Evolutionary conservation across 2,888 invertebrate species (phyloP).

Genomic region (Synergus itoensis): DNA sequence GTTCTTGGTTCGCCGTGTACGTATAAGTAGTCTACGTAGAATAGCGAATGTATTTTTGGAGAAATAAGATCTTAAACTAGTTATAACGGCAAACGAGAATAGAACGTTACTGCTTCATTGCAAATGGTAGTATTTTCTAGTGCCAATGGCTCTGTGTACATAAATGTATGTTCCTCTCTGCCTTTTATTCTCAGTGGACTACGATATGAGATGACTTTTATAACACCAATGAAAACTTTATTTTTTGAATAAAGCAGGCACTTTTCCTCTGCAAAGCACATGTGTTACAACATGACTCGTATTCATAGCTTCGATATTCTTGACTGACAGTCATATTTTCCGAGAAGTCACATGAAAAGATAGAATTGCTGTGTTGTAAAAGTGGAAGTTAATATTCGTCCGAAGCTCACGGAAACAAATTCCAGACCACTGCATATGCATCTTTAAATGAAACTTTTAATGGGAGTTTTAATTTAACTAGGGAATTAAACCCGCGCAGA

Average conservation of each 20-base stretch:
- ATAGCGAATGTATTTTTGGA: neutral
- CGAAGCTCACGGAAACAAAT: slow-evolving; percentile 12
- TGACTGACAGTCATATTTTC: slow-evolving; percentile 29
- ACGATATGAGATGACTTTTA: slow-evolving; percentile 38
- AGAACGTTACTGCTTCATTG: neutral
- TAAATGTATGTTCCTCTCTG: neutral
- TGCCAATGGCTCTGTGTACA: neutral
- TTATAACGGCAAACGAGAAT: neutral
- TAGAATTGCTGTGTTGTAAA: slow-evolving; percentile 14
- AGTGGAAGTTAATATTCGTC: slow-evolving; percentile 12
- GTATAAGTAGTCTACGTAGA: neutral
- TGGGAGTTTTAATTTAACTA: neutral
- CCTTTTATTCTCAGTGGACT: neutral
- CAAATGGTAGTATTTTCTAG: neutral
- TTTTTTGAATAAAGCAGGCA: slow-evolving; percentile 25
- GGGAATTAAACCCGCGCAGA: slow-evolving; percentile 16
- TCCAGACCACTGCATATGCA: neutral
- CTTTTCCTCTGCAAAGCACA: slow-evolving; percentile 12
- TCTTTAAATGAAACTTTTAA: slow-evolving; percentile 1
- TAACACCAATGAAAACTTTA: slow-evolving; percentile 31
- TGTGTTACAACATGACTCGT: slow-evolving; percentile 15
- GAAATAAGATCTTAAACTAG: neutral
- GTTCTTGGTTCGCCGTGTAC: neutral
- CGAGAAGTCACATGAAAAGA: slow-evolving; percentile 19
- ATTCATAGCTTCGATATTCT: slow-evolving; percentile 24